Evolutionary conservation across 2,113 vertebrate genomes (phyloP).

Genomic region (Ptilorrhoa leucosticta): DNA sequence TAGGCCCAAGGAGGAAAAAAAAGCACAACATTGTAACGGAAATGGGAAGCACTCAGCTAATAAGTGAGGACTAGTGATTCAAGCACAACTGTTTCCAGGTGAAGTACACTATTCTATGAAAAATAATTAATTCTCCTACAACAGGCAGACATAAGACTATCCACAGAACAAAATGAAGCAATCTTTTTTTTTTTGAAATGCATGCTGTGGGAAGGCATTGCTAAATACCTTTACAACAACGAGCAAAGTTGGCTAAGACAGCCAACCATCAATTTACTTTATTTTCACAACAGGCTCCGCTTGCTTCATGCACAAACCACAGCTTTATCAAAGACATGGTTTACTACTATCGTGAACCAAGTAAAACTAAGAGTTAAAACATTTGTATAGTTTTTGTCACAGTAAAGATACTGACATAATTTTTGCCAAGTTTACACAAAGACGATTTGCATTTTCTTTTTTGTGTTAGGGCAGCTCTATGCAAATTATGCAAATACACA

Average conservation of each 20-base stretch:
- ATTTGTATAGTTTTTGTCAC: neutral
- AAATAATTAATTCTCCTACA: neutral
- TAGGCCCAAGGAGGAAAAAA: neutral
- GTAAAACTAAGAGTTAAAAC: slow-evolving; percentile 45
- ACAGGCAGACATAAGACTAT: slow-evolving; percentile 32
- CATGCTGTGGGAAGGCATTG: slow-evolving; percentile 73
- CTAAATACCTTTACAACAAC: slow-evolving; percentile 75
- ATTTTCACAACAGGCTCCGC: slow-evolving; percentile 74
- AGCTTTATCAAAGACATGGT: slow-evolving; percentile 68
- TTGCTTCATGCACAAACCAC: slow-evolving; percentile 77
- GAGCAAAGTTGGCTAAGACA: slow-evolving; percentile 76
- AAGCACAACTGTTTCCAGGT: neutral
- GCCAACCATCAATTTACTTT: slow-evolving; percentile 59
- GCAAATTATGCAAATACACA: slow-evolving; percentile 71
- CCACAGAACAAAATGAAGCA: slow-evolving; percentile 69
- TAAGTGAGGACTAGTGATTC: neutral
- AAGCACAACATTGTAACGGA: neutral
- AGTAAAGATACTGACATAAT: neutral
- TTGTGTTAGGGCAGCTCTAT: slow-evolving; percentile 38
- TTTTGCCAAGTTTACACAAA: slow-evolving; percentile 57
- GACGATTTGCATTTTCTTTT: slow-evolving; percentile 65
- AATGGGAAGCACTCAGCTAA: neutral
- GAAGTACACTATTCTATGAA: neutral
- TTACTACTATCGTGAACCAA: slow-evolving; percentile 57
- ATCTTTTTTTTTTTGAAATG: slow-evolving; percentile 72